Conservation (phyloP, 2,888 invertebrate genomes). For the Hetaerina titia region DNA sequence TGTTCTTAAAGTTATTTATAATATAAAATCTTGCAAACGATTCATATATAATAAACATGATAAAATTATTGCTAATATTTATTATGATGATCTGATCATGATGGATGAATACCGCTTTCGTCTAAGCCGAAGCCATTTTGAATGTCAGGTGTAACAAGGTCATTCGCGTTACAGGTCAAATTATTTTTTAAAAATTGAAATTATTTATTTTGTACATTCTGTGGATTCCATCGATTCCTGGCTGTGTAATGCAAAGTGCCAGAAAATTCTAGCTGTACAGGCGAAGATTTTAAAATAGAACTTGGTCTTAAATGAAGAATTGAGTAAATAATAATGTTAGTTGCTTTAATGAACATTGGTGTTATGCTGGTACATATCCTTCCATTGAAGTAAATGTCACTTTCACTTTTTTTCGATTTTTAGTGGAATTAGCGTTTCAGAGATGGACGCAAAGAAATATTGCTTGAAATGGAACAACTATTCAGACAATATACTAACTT, state of each 20-base stretch:
- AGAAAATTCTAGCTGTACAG: constrained; percentile 13
- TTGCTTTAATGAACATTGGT: constrained; percentile 63
- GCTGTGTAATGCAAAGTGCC: constrained; percentile 1
- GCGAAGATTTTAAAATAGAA: background rate
- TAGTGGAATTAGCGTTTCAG: constrained; percentile 55
- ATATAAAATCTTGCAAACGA: background rate
- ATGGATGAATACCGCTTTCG: constrained; percentile 66
- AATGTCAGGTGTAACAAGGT: constrained; percentile 67
- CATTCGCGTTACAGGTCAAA: constrained; percentile 67
- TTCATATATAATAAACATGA: background rate
- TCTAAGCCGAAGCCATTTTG: constrained; percentile 67
- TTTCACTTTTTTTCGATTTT: constrained; percentile 65
- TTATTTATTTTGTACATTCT: constrained; percentile 60
- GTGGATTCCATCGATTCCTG: constrained; percentile 50
- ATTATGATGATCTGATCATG: constrained; percentile 66
- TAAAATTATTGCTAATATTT: constrained; percentile 41
- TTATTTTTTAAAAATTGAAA: constrained; percentile 67
- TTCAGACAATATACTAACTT: constrained; percentile 74
- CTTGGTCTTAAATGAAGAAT: constrained; percentile 43
- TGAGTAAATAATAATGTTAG: constrained; percentile 67
- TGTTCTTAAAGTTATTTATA: background rate
- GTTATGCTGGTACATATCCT: constrained; percentile 61
- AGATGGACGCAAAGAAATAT: constrained; percentile 72
- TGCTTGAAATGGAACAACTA: constrained; percentile 75
- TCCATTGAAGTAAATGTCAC: constrained; percentile 64